Percentiles rank a stretch among this genome's conserved stretches.
These are phyloP conservation scores for Oscheius sp. DNA, from an alignment of 2,888 invertebrate species.

Conservation along the genomic window DNA sequence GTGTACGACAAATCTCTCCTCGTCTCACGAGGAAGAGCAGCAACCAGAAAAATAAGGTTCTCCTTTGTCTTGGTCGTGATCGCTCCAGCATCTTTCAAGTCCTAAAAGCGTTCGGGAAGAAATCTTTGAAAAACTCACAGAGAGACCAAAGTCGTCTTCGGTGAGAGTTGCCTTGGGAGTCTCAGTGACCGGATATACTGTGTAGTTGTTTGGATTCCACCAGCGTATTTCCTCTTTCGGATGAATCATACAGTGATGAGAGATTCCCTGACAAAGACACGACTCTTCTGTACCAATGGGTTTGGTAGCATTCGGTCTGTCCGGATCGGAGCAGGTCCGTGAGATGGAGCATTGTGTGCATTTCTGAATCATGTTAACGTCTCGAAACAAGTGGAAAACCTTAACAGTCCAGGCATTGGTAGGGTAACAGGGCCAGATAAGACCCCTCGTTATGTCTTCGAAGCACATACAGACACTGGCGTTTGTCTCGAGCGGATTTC, in stretches of 20 bases:
- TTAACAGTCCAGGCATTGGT: conserved; percentile 68
- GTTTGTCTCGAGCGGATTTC: conserved; percentile 70
- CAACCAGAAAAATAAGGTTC: conserved; percentile 71
- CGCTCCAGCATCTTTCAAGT: conserved; percentile 69
- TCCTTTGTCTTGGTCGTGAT: conserved; percentile 73
- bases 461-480: conserved; percentile 72
- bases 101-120: conserved; percentile 47
- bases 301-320: conserved; percentile 62
- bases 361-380: conserved; percentile 46
- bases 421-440: conserved; percentile 73
- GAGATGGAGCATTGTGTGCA: conserved; percentile 70
- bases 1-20: conserved; percentile 65
- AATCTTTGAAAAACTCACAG: conserved; percentile 1
- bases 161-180: conserved; percentile 56
- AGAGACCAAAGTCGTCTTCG: conserved; percentile 67
- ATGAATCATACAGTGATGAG: conserved; percentile 71
- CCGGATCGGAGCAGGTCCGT: conserved; percentile 72
- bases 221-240: conserved; percentile 65
- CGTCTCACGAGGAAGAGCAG: conserved; percentile 67
- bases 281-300: conserved; percentile 43
- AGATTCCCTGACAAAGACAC: conserved; percentile 71
- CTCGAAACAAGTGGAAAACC: conserved; percentile 39
- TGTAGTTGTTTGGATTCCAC: conserved; percentile 72
- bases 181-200: conserved; percentile 67
- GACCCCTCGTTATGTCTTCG: conserved; percentile 70